Conservation (phyloP, 2,888 invertebrate genomes). For the Dione juno region DNA sequence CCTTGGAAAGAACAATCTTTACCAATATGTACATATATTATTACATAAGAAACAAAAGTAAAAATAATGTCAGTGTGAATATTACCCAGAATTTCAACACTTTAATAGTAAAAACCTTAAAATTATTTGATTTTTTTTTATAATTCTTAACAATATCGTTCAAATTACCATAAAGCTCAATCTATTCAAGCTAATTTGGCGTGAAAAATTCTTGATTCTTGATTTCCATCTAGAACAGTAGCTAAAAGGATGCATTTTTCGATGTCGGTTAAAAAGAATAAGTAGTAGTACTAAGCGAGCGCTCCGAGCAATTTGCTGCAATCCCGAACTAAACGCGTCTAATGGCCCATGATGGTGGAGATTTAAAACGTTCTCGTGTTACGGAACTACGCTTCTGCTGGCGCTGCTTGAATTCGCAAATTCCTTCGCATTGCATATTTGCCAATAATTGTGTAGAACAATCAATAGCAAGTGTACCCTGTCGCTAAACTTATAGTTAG, state of each 20-base stretch:
- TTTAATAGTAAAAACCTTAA: too few species aligned
- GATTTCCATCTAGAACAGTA: conserved; percentile 2
- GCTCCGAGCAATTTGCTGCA: conserved; percentile 45
- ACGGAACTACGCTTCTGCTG: conserved; percentile 24
- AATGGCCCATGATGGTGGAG: conserved; percentile 47
- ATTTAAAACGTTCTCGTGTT: conserved; percentile 39
- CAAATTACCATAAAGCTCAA: conserved; percentile 1
- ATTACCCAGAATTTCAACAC: too few species aligned
- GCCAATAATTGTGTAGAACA: not conserved
- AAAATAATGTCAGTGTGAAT: too few species aligned
- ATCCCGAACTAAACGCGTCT: conserved; percentile 43
- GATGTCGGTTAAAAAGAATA: conserved; percentile 28
- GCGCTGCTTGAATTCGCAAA: conserved; percentile 23
- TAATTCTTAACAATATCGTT: not conserved
- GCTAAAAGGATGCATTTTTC: conserved; percentile 25
- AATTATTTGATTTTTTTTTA: too few species aligned
- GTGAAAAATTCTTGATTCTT: not conserved
- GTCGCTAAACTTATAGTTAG: not conserved
- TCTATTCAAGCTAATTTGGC: not conserved
- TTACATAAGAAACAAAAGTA: too few species aligned
- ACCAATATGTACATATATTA: too few species aligned
- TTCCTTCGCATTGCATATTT: conserved; percentile 11
- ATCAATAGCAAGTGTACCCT: not conserved
- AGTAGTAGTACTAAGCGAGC: conserved; percentile 33
- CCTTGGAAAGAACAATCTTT: too few species aligned